Percentiles rank a stretch among this genome's conserved stretches.
Conservation (phyloP, 2,113 vertebrate genomes). For the Spea multiplicata region DNA sequence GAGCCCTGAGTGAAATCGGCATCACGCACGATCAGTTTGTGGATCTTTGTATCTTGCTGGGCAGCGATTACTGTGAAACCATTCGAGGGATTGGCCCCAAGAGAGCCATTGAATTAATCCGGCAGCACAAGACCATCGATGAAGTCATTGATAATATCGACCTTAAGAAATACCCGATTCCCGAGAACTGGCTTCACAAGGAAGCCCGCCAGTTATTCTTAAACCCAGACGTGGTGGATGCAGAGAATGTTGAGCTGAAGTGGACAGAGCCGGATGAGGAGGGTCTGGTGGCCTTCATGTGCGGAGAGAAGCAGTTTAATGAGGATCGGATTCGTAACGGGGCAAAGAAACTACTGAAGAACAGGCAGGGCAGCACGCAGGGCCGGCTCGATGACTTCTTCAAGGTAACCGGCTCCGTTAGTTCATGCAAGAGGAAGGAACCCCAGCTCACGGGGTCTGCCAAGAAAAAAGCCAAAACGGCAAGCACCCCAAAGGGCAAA, state of each 20-base stretch:
- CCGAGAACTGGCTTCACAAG: slow-evolving; percentile 88
- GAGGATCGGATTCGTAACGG: slow-evolving; percentile 90
- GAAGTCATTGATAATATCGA: slow-evolving; percentile 87
- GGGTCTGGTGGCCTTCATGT: slow-evolving; percentile 83
- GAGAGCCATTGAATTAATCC: slow-evolving; percentile 90
- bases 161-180: slow-evolving; percentile 79
- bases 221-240: slow-evolving; percentile 82
- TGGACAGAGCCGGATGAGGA: slow-evolving; percentile 88
- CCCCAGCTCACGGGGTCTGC: slow-evolving; percentile 77
- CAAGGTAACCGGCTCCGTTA: slow-evolving; percentile 88
- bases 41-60: slow-evolving; percentile 92
- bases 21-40: slow-evolving; percentile 89
- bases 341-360: slow-evolving; percentile 81
- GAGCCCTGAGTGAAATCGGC: slow-evolving; percentile 79
- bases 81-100: slow-evolving; percentile 96
- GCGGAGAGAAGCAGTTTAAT: slow-evolving; percentile 90
- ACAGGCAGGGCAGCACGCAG: slow-evolving; percentile 92
- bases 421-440: slow-evolving; percentile 87
- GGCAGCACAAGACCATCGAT: slow-evolving; percentile 87
- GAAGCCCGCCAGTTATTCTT: slow-evolving; percentile 88
- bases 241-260: slow-evolving; percentile 75
- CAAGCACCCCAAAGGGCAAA: slow-evolving; percentile 61
- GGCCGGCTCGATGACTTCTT: slow-evolving; percentile 94
- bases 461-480: slow-evolving; percentile 86
- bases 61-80: slow-evolving; percentile 94